Conservation (phyloP, 2,113 vertebrate species). For the Coreoperca whiteheadi region DNA sequence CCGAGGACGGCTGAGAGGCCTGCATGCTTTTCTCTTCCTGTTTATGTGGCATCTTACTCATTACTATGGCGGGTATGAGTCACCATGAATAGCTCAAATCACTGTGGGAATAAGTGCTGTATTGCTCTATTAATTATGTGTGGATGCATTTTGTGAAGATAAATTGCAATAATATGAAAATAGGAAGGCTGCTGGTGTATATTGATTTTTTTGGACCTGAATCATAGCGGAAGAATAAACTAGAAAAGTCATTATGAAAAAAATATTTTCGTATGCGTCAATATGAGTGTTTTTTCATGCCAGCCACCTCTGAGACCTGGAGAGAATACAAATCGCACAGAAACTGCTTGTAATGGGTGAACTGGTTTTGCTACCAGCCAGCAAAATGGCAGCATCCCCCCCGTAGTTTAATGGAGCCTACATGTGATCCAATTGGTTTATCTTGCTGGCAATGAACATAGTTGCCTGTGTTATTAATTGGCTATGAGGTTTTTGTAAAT, state of each 20-base stretch:
- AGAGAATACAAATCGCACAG: constrained; percentile 21
- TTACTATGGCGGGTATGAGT: constrained; percentile 55
- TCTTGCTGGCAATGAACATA: neutral
- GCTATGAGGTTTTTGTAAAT: too few species aligned
- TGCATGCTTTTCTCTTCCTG: constrained; percentile 36
- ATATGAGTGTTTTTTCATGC: constrained; percentile 33
- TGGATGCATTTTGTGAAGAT: constrained; percentile 38
- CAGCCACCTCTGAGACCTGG: constrained; percentile 16
- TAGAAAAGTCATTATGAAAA: constrained; percentile 34
- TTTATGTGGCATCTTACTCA: constrained; percentile 44
- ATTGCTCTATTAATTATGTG: constrained; percentile 31
- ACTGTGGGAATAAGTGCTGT: constrained; percentile 35
- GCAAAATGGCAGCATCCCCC: neutral
- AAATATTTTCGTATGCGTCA: constrained; percentile 31
- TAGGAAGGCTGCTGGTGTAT: constrained; percentile 15
- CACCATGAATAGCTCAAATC: constrained; percentile 36
- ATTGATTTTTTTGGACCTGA: constrained; percentile 49
- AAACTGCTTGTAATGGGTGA: neutral
- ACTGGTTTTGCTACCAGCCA: constrained; percentile 3
- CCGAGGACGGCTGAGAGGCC: constrained; percentile 8
- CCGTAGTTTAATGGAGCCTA: neutral
- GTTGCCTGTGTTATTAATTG: too few species aligned
- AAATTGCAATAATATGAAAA: constrained; percentile 48
- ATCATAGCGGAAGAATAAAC: constrained; percentile 49
- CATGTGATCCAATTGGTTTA: too few species aligned